Percentiles rank a stretch among this genome's conserved stretches.
Evolutionary conservation across 2,888 invertebrate genomes (phyloP).

Genomic region (Lithophane socia): DNA sequence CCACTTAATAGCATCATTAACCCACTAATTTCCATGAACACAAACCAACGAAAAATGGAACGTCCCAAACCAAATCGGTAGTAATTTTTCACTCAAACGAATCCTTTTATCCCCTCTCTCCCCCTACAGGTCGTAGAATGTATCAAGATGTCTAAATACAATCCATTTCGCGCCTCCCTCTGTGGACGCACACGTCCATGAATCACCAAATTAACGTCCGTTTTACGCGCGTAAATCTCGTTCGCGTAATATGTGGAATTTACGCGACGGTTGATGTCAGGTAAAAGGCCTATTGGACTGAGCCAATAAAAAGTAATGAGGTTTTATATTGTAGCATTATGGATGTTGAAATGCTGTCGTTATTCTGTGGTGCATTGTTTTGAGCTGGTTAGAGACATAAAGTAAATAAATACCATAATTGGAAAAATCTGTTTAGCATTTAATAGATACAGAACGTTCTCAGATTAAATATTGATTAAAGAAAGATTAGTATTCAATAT

Average conservation of each 20-base stretch:
- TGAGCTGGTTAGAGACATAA: not conserved
- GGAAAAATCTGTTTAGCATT: not conserved
- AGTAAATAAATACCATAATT: not conserved
- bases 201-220: constrained; percentile 54
- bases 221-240: constrained; percentile 57
- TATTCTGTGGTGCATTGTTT: not conserved
- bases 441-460: not conserved
- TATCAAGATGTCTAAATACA: constrained; percentile 50
- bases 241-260: constrained; percentile 48
- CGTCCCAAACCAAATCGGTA: constrained; percentile 33
- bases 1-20: not conserved
- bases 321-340: constrained; percentile 26
- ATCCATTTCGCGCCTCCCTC: constrained; percentile 33
- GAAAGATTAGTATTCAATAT: not conserved
- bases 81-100: constrained; percentile 47
- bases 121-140: constrained; percentile 4
- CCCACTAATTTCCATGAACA: constrained; percentile 44
- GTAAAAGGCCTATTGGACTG: constrained; percentile 22
- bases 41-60: constrained; percentile 1
- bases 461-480: not conserved
- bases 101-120: constrained; percentile 5
- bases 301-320: constrained; percentile 48
- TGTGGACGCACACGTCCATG: constrained; percentile 43
- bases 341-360: constrained; percentile 1
- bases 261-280: constrained; percentile 39